These are phyloP conservation scores for Lagocephalus sceleratus DNA, from an alignment of 2,797 vertebrate species.

Conservation along the genomic window DNA sequence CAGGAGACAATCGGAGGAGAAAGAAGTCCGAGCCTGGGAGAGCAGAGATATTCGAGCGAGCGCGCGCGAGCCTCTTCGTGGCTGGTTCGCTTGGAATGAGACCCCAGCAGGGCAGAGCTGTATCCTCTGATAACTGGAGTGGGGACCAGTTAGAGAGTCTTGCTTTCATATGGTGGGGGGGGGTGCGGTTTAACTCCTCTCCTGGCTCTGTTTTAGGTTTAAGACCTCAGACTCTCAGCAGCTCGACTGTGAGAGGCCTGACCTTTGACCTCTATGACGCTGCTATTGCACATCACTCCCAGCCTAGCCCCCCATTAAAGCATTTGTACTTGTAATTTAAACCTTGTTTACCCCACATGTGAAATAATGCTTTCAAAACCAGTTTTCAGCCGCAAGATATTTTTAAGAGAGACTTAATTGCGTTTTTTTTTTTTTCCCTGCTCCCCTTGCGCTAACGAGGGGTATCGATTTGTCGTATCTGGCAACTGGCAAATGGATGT, in stretches of 20 bases:
- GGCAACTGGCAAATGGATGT: no score
- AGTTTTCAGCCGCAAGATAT: background rate
- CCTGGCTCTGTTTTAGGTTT: conserved; percentile 32
- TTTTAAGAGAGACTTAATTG: background rate
- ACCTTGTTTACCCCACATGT: conserved; percentile 7
- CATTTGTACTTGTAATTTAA: conserved; percentile 15
- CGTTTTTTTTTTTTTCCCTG: no score
- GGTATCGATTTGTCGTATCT: no score
- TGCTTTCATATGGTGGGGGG: conserved; percentile 27
- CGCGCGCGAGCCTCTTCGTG: conserved; percentile 30
- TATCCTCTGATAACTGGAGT: conserved; percentile 56
- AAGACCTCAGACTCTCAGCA: no score
- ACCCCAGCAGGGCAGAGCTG: conserved; percentile 44
- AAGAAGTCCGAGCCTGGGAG: conserved; percentile 26
- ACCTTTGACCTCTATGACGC: conserved; percentile 14
- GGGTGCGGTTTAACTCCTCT: conserved; percentile 44
- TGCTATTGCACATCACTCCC: conserved; percentile 29
- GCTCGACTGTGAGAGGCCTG: no score
- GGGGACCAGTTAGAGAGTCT: conserved; percentile 42
- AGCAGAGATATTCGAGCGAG: conserved; percentile 39
- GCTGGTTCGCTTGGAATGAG: conserved; percentile 44
- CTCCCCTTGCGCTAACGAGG: no score
- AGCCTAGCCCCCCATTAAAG: conserved; percentile 3
- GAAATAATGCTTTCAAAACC: background rate
- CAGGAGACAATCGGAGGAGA: conserved; percentile 31